Percentiles rank a stretch among this genome's conserved stretches.
Evolutionary conservation across 2,888 invertebrate genomes (phyloP).

Genomic region (Tetranychus truncatus): DNA sequence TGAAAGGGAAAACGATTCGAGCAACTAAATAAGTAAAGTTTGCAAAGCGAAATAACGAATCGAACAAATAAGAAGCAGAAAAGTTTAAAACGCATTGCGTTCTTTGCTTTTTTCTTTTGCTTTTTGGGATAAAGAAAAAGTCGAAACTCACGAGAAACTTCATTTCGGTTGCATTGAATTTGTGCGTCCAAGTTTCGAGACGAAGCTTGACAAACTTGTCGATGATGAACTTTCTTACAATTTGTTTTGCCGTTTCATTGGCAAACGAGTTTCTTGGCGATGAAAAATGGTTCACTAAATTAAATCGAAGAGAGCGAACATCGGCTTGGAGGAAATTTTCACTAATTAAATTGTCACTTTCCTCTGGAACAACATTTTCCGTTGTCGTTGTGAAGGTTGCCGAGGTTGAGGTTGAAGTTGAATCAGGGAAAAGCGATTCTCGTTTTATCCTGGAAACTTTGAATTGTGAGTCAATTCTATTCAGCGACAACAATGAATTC

Average conservation of each 20-base stretch:
- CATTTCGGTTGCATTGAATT: conserved; percentile 6
- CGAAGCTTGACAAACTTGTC: conserved; percentile 8
- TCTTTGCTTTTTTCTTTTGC: too few species aligned
- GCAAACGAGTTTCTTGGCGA: not conserved
- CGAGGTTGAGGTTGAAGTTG: not conserved
- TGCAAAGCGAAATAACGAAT: too few species aligned
- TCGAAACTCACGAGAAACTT: not conserved
- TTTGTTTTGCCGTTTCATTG: not conserved
- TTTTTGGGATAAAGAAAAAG: too few species aligned
- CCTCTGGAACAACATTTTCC: not conserved
- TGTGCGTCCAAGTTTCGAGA: conserved; percentile 1
- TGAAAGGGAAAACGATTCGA: not conserved
- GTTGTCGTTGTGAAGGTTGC: not conserved
- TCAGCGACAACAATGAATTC: too few species aligned
- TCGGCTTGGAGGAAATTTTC: not conserved
- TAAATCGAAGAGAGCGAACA: not conserved
- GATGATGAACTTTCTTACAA: not conserved
- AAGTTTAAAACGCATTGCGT: too few species aligned
- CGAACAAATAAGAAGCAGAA: too few species aligned
- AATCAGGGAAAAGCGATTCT: not conserved
- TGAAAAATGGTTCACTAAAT: conserved; percentile 3
- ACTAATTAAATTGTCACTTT: not conserved
- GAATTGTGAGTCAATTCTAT: not conserved
- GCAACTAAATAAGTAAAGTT: too few species aligned
- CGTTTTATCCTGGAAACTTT: not conserved